These are phyloP conservation scores for Phania funesta DNA, from an alignment of 2,888 invertebrate genomes.

Conservation along the genomic window DNA sequence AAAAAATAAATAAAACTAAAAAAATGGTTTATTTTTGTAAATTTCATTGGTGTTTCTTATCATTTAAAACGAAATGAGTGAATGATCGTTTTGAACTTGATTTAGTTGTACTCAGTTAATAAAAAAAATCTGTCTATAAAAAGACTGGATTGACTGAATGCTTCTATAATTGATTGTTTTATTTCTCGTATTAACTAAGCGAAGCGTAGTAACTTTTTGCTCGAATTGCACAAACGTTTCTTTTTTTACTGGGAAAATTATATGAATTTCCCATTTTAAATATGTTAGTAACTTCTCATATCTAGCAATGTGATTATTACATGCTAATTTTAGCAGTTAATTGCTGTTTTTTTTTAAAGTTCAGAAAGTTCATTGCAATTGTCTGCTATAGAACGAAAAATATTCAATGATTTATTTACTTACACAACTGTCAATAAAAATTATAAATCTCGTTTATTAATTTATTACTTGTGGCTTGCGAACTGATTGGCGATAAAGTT, in stretches of 20 bases:
- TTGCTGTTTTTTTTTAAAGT: constrained; percentile 33
- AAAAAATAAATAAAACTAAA: neutral
- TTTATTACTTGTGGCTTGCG: neutral
- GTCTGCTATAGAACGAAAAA: neutral
- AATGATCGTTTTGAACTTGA: neutral
- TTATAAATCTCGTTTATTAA: neutral
- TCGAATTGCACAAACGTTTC: too few species aligned
- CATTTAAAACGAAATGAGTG: neutral
- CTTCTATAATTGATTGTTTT: neutral
- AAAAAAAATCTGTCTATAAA: too few species aligned
- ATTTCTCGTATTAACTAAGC: neutral
- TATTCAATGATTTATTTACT: neutral
- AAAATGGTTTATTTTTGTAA: neutral
- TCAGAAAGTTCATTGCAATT: constrained; percentile 54
- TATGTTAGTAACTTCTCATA: constrained; percentile 5
- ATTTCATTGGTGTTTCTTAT: constrained; percentile 7
- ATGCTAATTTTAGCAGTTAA: constrained; percentile 45
- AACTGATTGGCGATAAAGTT: too few species aligned
- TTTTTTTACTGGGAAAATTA: neutral
- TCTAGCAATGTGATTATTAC: constrained; percentile 26
- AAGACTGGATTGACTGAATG: neutral
- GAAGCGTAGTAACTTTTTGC: too few species aligned
- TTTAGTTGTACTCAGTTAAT: too few species aligned
- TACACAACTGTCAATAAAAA: neutral
- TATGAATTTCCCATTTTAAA: neutral